Percentiles rank a stretch among this genome's conserved stretches.
phyloP scores from a whole-genome alignment of 2,797 vertebrate species.

The Pipistrellus nathusii region DNA sequence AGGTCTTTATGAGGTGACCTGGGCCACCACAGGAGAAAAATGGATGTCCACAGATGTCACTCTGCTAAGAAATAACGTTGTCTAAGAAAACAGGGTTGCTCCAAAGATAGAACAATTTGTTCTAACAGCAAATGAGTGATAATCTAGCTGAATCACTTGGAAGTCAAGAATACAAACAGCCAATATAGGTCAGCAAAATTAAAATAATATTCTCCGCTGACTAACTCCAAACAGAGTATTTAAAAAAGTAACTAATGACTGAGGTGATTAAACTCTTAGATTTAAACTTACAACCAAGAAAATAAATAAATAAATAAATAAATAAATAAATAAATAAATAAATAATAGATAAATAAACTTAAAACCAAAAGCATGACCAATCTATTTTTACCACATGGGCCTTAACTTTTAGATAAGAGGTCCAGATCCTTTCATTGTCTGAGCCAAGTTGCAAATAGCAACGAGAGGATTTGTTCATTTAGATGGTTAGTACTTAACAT shows the following conservation, averaged over 20 bases:
- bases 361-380: constrained; percentile 20
- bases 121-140: constrained; percentile 27
- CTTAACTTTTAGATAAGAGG: constrained; percentile 30
- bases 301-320: no score
- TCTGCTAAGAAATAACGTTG: constrained; percentile 20
- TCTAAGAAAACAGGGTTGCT: background rate
- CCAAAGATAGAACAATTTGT: constrained; percentile 62
- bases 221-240: background rate
- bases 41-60: background rate
- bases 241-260: constrained; percentile 56
- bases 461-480: background rate
- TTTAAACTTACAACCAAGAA: constrained; percentile 39
- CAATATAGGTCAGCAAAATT: constrained; percentile 23
- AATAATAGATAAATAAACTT: background rate
- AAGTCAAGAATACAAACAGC: constrained; percentile 54
- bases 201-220: constrained; percentile 47
- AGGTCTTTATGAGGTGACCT: background rate
- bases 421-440: background rate
- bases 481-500: background rate
- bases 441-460: background rate
- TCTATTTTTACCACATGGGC: background rate
- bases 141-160: constrained; percentile 30
- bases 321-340: background rate
- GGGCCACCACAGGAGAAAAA: background rate
- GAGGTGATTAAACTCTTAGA: constrained; percentile 24